Evolutionary conservation across 2,113 vertebrate species (phyloP).

Genomic region (Coptodon rendalli): DNA sequence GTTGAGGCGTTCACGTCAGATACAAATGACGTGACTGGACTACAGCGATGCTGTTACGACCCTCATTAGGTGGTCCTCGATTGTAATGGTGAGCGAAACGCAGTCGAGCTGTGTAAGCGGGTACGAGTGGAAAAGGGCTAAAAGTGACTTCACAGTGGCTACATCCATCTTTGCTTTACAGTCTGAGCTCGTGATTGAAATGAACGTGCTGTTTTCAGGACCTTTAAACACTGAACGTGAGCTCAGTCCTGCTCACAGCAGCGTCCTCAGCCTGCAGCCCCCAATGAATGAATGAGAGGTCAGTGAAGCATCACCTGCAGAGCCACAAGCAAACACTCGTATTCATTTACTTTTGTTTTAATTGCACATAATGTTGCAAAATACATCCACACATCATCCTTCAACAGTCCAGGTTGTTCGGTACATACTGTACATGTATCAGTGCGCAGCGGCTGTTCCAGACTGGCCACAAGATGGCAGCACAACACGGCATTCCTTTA

Average conservation of each 20-base stretch:
- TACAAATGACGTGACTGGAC: background rate
- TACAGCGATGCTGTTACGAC: background rate
- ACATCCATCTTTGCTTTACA: background rate
- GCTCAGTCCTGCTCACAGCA: background rate
- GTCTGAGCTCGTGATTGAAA: fast-evolving
- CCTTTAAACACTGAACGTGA: background rate
- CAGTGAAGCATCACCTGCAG: background rate
- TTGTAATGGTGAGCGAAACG: background rate
- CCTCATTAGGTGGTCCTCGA: fast-evolving
- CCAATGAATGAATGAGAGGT: background rate
- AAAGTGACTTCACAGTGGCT: background rate
- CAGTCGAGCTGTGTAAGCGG: background rate
- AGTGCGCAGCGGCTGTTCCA: background rate
- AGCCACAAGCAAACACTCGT: background rate
- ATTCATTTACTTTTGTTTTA: background rate
- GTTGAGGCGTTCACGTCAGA: background rate
- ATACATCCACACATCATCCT: background rate
- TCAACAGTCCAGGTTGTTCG: background rate
- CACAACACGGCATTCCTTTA: background rate
- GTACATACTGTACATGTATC: background rate
- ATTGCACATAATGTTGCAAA: background rate
- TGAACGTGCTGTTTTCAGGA: fast-evolving
- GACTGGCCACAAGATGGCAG: constrained; percentile 23
- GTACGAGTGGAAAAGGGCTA: background rate
- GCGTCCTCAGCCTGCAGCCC: background rate